Evolutionary conservation across 2,797 vertebrate species (phyloP).

Genomic region (Liasis olivaceus): DNA sequence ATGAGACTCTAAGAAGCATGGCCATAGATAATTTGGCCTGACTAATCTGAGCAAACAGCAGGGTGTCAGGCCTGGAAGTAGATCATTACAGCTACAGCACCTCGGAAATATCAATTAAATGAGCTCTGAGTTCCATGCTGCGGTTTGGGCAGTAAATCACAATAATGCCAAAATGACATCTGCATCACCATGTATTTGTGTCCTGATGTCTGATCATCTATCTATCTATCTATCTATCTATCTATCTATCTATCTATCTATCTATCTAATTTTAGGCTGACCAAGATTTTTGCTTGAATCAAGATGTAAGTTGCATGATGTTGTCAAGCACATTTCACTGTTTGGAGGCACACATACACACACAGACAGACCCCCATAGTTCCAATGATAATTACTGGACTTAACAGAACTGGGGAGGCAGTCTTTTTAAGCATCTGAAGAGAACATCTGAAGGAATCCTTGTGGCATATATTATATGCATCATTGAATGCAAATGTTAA

Average conservation of each 20-base stretch:
- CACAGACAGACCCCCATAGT: no score
- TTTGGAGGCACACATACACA: no score
- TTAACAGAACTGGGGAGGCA: conserved; percentile 10
- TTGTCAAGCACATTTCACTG: no score
- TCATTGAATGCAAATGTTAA: neutral
- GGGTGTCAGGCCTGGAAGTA: neutral
- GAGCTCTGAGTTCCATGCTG: neutral
- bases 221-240: no score
- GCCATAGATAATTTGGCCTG: neutral
- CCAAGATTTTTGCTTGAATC: neutral
- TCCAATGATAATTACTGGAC: neutral
- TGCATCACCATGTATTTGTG: neutral
- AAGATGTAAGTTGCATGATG: neutral
- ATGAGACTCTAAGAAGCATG: neutral
- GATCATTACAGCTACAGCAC: neutral
- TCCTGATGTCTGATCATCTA: neutral
- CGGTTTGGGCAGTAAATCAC: neutral
- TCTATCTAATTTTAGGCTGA: neutral
- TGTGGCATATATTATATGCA: conserved; percentile 4
- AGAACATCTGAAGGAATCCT: conserved; percentile 30
- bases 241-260: no score
- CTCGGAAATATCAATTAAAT: neutral
- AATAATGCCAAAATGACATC: neutral
- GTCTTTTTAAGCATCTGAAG: conserved; percentile 1
- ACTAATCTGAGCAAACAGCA: neutral